Conservation (phyloP, 2,113 vertebrate species). For the Strix aluco region DNA sequence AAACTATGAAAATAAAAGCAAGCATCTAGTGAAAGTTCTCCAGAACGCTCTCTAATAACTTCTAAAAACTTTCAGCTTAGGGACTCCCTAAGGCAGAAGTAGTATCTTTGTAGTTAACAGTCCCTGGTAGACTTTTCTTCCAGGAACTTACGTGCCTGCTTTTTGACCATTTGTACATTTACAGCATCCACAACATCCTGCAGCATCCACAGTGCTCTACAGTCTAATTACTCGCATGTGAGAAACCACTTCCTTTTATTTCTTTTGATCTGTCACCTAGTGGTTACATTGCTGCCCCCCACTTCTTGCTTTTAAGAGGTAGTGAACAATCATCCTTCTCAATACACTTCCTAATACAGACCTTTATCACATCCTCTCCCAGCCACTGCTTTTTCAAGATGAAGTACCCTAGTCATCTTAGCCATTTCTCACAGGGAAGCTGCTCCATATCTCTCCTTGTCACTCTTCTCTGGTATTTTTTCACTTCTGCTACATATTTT, state of each 20-base stretch:
- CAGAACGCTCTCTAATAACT: background rate
- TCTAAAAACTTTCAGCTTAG: background rate
- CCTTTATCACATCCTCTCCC: background rate
- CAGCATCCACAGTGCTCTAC: background rate
- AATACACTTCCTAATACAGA: constrained; percentile 6
- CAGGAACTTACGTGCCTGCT: background rate
- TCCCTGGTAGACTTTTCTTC: background rate
- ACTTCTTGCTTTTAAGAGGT: constrained; percentile 32
- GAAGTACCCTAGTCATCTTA: background rate
- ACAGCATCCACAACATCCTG: background rate
- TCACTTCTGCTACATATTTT: background rate
- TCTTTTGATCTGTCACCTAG: constrained; percentile 46
- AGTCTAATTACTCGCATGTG: background rate
- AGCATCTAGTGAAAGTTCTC: background rate
- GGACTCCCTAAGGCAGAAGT: background rate
- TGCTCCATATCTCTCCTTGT: background rate
- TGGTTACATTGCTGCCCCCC: constrained; percentile 10
- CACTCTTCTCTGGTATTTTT: background rate
- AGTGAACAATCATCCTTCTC: background rate
- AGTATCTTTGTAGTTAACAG: background rate
- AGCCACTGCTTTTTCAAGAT: background rate
- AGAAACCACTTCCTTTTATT: constrained; percentile 58
- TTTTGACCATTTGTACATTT: background rate
- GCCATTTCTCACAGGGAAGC: background rate
- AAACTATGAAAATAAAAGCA: background rate